Evolutionary conservation across 2,113 vertebrate species (phyloP).

Genomic region (Chloropsis cyanopogon): DNA sequence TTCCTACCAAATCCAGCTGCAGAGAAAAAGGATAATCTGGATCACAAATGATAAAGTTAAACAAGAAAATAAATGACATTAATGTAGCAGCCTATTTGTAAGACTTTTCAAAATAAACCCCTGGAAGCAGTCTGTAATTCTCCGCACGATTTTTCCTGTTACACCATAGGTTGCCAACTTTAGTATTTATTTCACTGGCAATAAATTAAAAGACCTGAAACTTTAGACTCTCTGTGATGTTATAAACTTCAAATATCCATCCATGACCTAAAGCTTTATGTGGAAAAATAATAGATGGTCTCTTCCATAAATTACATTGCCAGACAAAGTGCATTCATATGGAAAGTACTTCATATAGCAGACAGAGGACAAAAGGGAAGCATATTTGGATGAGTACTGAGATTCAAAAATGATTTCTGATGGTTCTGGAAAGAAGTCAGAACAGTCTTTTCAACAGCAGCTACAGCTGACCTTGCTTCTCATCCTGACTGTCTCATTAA

Average conservation of each 20-base stretch:
- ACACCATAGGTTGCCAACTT: background rate
- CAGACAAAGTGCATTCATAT: conserved; percentile 1
- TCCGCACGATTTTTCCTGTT: conserved; percentile 13
- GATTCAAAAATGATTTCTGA: background rate
- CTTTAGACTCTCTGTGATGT: background rate
- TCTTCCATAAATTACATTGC: background rate
- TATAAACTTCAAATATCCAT: background rate
- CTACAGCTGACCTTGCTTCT: background rate
- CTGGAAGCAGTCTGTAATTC: background rate
- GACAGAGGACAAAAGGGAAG: background rate
- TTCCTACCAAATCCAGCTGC: background rate
- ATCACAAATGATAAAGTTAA: background rate
- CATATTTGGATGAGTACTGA: background rate
- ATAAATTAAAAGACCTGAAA: conserved; percentile 28
- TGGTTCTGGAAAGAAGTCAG: background rate
- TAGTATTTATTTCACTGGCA: conserved; percentile 17
- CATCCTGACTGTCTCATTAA: background rate
- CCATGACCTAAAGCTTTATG: conserved; percentile 4
- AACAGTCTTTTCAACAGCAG: background rate
- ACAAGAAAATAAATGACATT: background rate
- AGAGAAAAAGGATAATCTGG: background rate
- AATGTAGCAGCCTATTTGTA: background rate
- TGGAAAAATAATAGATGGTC: conserved; percentile 18
- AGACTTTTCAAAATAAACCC: background rate
- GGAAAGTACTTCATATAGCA: conserved; percentile 2